Conservation (phyloP, 2,888 invertebrate species). For the Apamea sordens region DNA sequence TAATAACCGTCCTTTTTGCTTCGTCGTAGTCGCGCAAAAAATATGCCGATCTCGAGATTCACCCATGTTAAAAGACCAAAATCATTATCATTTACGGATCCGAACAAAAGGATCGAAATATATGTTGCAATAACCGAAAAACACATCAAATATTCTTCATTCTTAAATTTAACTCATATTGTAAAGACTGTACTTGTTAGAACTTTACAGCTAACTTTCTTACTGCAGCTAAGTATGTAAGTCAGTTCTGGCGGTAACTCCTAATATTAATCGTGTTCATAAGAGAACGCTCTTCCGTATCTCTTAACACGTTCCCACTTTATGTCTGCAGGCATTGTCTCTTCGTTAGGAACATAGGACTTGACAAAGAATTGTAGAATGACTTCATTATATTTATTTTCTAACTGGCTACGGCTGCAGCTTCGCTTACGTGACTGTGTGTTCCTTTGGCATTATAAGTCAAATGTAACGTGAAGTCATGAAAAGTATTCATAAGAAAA, state of each 20-base stretch:
- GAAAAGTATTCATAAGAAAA: too few species aligned
- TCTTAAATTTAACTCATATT: slow-evolving; percentile 7
- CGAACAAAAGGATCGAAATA: background rate
- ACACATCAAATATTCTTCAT: background rate
- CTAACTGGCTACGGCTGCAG: too few species aligned
- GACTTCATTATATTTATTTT: background rate
- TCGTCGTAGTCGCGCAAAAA: background rate
- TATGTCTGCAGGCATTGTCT: slow-evolving; percentile 22
- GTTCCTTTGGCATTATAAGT: background rate
- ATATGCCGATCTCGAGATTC: background rate
- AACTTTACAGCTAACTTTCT: slow-evolving; percentile 32
- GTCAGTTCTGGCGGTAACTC: slow-evolving; percentile 35
- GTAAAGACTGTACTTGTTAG: background rate
- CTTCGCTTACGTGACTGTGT: background rate
- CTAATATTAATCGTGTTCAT: slow-evolving; percentile 55
- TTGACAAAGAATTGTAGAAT: slow-evolving; percentile 9
- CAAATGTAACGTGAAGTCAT: background rate
- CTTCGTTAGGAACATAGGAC: slow-evolving; percentile 9
- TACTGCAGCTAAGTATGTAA: slow-evolving; percentile 40
- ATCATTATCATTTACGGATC: background rate
- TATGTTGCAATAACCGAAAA: background rate
- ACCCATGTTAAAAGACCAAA: background rate
- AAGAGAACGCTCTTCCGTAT: slow-evolving; percentile 28
- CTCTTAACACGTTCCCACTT: slow-evolving; percentile 38
- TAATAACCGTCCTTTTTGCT: background rate